A percentile compares a stretch with the other conserved stretches of the same genome.
Conservation (phyloP, 2,113 vertebrate genomes). For the Semicossyphus pulcher region DNA sequence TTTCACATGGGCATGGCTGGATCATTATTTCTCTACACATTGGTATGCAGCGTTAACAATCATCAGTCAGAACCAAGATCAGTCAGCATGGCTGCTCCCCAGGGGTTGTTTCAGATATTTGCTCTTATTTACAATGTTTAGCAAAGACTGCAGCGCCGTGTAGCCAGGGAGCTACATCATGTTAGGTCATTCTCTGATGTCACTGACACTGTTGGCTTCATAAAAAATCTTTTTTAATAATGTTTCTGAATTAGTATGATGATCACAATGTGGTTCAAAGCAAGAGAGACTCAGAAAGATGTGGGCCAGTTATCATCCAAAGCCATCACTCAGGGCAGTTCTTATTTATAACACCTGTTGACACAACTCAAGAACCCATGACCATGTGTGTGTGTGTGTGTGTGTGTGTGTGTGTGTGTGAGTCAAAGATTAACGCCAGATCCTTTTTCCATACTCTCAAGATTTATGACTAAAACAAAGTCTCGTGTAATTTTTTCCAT, state of each 20-base stretch:
- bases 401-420: no score
- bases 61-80: not conserved
- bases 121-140: not conserved
- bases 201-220: not conserved
- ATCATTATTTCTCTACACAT: not conserved
- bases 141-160: not conserved
- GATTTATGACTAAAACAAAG: no score
- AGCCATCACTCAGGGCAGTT: conserved; percentile 23
- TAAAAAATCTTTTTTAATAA: not conserved
- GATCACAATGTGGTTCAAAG: not conserved
- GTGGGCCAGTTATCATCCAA: not conserved
- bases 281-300: not conserved
- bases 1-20: not conserved
- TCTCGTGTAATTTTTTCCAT: not conserved
- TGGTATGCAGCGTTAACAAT: not conserved
- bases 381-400: no score
- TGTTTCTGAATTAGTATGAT: not conserved
- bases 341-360: not conserved
- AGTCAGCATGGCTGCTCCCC: not conserved
- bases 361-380: no score
- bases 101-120: conserved; percentile 5
- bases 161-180: not conserved
- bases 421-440: no score
- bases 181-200: not conserved
- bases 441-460: no score